Evolutionary conservation across 1,140 invertebrate genomes (phyloP), one percentile per base, ranked within the genome.

Genomic region (Tyrophagus putrescentiae): DNA sequence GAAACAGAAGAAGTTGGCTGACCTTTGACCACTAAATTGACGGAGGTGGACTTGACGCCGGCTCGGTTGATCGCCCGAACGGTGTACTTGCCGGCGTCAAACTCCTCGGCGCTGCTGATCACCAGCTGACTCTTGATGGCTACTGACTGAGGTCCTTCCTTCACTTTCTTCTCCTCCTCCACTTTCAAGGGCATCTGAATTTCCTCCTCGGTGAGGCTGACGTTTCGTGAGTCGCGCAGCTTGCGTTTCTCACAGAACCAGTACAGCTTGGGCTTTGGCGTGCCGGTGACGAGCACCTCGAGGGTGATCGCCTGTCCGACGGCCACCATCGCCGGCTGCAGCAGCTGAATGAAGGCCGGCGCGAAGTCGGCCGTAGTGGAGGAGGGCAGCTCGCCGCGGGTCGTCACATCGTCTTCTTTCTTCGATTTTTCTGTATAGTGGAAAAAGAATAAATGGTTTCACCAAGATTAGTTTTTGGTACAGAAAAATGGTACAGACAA

Each of bases 241-340:
- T 83, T 77, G 56, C 77, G 72, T 64, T 80, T 80, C 69, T 88
- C 84, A 70, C 79, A 81, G 65, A 79, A 85, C 87, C 87, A 90
- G 39, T 75, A 76, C 44, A 89, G 77, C 65, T 80, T 78, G 5
- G 84, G 82, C 65, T 76, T 72, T 6, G 84, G 84, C 64, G 71
- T 71, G 62, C 82, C 83, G 65, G 79, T 76, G 21, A 88, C 77
- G 64, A 80, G 77, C 67, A 81, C 83, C 48, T 78, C 76, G 28
- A 87, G 77, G 34, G 75, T 70, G 0, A 78, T 77, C 16, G 78
- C 77, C 68, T 80, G 75, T 60, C 80, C 76, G 52, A 75, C 73
- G 64, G 82, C 76, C 57, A 80, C 76, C 5, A 81, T 75, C 50
- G 60, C 33, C 34, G 84, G 82, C 66, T 83, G 77, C 25, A 85